Evolutionary conservation across 64 coral and sea anemone genomes (phyloP).

Genomic region (Porites lutea): DNA sequence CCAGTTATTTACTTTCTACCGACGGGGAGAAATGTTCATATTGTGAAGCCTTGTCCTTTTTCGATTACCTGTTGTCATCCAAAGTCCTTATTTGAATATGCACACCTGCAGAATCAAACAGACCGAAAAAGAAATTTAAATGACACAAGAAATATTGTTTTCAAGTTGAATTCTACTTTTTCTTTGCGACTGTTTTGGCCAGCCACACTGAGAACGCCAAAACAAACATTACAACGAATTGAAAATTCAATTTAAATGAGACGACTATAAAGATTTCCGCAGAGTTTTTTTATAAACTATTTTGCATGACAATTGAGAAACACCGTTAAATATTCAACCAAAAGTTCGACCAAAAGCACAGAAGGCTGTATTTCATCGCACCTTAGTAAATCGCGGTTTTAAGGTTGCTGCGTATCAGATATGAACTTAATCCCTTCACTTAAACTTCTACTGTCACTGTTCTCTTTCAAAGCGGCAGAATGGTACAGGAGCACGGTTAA

Average conservation of each 20-base stretch:
- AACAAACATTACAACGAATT: too few species aligned
- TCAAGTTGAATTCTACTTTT: too few species aligned
- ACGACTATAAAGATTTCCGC: too few species aligned
- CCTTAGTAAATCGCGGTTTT: not conserved
- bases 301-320: constrained; percentile 11
- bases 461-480: constrained; percentile 73
- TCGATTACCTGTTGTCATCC: too few species aligned
- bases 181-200: too few species aligned
- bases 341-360: not conserved
- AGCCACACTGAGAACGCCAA: too few species aligned
- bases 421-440: constrained; percentile 27
- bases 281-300: not conserved
- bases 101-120: too few species aligned
- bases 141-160: not conserved
- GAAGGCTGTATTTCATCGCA: not conserved
- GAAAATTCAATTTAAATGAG: too few species aligned
- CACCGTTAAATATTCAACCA: not conserved
- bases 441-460: constrained; percentile 26
- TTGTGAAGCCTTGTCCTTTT: too few species aligned
- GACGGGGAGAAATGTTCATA: too few species aligned
- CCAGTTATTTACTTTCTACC: too few species aligned
- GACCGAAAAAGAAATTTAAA: not conserved
- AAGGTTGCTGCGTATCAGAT: not conserved
- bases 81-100: too few species aligned
- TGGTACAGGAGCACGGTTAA: constrained; percentile 76